phyloP scores from a whole-genome alignment of 2,888 invertebrate genomes.

The Cyaniris semiargus region DNA sequence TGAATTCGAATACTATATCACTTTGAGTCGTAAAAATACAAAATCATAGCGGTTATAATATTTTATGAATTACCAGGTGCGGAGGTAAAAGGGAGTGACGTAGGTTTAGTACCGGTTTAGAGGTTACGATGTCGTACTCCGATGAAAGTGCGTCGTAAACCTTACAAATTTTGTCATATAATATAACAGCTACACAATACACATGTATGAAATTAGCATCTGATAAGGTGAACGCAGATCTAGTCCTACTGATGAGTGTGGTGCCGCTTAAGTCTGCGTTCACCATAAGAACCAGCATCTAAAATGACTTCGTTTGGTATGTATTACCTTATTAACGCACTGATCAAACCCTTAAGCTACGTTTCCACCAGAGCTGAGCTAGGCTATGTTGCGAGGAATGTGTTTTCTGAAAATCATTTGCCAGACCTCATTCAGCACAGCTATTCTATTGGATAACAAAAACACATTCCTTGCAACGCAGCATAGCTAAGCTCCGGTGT shows the following conservation, averaged over 20 bases:
- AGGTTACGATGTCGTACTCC: slow-evolving; percentile 47
- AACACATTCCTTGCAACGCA: no score
- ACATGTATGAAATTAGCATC: neutral
- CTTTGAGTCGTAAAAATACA: slow-evolving; percentile 12
- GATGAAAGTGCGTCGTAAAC: slow-evolving; percentile 49
- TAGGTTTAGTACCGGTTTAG: slow-evolving; percentile 47
- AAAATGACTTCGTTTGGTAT: no score
- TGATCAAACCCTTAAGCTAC: no score
- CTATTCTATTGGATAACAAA: no score
- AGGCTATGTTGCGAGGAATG: no score
- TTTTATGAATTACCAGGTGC: slow-evolving; percentile 28
- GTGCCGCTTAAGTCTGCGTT: neutral
- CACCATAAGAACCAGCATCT: no score
- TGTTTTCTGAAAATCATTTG: no score
- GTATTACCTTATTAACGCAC: no score
- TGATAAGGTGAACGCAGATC: neutral
- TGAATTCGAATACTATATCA: neutral
- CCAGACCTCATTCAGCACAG: no score
- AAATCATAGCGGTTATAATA: slow-evolving; percentile 24
- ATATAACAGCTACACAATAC: slow-evolving; percentile 30
- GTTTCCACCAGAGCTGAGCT: no score
- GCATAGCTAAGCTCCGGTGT: no score
- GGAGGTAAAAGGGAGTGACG: slow-evolving; percentile 32
- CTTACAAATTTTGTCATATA: slow-evolving; percentile 50
- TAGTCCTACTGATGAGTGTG: neutral